Percentiles rank a stretch among this genome's conserved stretches.
These are phyloP conservation scores for Drosophila anceps DNA, from an alignment of 2,888 invertebrate species.

Conservation along the genomic window DNA sequence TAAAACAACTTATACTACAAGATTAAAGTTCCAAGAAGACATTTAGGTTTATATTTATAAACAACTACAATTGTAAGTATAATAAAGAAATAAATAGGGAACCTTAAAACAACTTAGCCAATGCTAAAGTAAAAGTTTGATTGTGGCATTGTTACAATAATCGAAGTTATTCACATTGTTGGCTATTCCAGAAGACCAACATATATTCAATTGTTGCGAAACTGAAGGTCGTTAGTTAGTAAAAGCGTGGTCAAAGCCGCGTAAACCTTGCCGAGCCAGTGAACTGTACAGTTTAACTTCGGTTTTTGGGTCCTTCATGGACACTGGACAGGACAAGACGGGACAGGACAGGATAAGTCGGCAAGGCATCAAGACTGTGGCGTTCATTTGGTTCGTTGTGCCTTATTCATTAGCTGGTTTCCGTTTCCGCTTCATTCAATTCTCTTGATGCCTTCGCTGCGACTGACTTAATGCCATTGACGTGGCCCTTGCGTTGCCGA, in stretches of 20 bases:
- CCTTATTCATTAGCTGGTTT: conserved; percentile 78
- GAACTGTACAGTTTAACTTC: conserved; percentile 50
- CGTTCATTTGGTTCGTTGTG: conserved; percentile 76
- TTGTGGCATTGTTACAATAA: conserved; percentile 11
- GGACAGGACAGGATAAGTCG: conserved; percentile 11
- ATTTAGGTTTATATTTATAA: not conserved
- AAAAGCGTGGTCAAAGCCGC: conserved; percentile 6
- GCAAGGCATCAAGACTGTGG: conserved; percentile 22
- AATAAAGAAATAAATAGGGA: not conserved
- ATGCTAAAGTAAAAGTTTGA: conserved; percentile 18
- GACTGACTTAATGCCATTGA: conserved; percentile 77
- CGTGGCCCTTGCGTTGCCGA: conserved; percentile 44
- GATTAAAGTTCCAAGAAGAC: not conserved
- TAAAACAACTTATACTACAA: not conserved
- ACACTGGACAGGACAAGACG: not conserved
- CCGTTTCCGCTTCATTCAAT: conserved; percentile 79
- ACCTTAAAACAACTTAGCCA: not conserved
- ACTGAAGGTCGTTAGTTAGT: conserved; percentile 60
- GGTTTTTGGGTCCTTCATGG: conserved; percentile 18
- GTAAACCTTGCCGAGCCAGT: conserved; percentile 34
- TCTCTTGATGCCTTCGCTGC: conserved; percentile 60
- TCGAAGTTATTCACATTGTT: conserved; percentile 8
- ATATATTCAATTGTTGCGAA: conserved; percentile 50
- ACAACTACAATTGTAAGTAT: not conserved
- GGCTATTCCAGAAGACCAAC: conserved; percentile 18